These are phyloP conservation scores for Polyommatus iphigenia DNA, from an alignment of 2,888 invertebrate species.

Conservation along the genomic window DNA sequence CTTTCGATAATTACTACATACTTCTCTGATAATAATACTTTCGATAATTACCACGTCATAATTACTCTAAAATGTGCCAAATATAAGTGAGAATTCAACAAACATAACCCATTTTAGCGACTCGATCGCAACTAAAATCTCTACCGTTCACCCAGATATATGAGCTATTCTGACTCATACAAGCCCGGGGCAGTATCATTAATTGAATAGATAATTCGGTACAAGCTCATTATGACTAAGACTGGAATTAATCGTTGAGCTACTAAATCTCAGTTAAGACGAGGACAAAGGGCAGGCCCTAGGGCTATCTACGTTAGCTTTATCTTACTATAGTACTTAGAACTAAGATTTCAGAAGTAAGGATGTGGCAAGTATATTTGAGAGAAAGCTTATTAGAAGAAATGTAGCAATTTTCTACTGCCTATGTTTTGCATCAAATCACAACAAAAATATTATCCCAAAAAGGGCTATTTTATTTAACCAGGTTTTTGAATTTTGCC, in stretches of 20 bases:
- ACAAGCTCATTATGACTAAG: constrained; percentile 51
- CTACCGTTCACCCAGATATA: neutral
- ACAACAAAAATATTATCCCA: too few species aligned
- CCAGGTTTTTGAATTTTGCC: too few species aligned
- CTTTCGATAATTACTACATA: too few species aligned
- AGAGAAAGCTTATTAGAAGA: neutral
- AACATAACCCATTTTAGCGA: too few species aligned
- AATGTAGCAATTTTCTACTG: too few species aligned
- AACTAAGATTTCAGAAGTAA: neutral
- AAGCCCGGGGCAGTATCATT: constrained; percentile 41
- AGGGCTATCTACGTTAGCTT: neutral
- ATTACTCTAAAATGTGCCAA: too few species aligned
- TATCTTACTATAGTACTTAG: neutral
- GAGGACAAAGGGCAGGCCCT: constrained; percentile 57
- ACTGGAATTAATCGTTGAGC: constrained; percentile 56
- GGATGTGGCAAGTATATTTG: neutral
- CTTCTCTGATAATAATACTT: too few species aligned
- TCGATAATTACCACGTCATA: too few species aligned
- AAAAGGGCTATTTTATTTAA: too few species aligned
- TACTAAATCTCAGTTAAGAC: constrained; percentile 71
- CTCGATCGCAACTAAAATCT: neutral
- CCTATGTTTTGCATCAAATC: too few species aligned
- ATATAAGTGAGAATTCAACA: too few species aligned
- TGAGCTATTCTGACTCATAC: constrained; percentile 20
- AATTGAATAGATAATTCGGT: constrained; percentile 46